A percentile compares a stretch with the other conserved stretches of the same genome.
Evolutionary conservation across 2,888 invertebrate species (phyloP).

Genomic region (Apamea crenata): DNA sequence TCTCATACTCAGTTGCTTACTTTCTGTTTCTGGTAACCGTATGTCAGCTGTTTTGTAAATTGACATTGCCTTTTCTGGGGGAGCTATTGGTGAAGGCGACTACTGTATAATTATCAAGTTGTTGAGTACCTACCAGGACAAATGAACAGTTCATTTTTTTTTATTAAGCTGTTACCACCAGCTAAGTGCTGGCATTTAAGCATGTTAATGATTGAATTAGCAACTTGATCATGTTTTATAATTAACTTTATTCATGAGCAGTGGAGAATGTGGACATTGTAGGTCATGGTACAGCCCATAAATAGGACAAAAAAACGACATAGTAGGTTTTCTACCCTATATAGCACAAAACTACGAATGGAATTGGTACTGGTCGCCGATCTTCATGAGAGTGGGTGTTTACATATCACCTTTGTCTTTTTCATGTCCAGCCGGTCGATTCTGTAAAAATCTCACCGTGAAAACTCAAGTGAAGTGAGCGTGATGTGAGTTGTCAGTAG

Average conservation of each 20-base stretch:
- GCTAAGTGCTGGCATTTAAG: neutral
- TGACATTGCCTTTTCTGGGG: neutral
- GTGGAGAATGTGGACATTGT: neutral
- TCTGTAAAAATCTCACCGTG: too few relatives aligned
- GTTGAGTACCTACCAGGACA: neutral
- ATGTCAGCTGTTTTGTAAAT: conserved; percentile 47
- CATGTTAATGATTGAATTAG: neutral
- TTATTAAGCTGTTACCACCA: neutral
- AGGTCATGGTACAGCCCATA: neutral
- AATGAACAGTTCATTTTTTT: neutral
- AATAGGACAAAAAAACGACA: neutral
- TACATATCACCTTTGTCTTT: neutral
- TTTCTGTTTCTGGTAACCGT: conserved; percentile 31
- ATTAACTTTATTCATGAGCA: neutral
- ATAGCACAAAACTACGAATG: neutral
- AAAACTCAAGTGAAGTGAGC: too few relatives aligned
- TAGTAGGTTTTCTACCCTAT: neutral
- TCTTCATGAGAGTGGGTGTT: neutral
- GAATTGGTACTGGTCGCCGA: neutral
- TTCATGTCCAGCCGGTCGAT: too few relatives aligned
- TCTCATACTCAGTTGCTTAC: conserved; percentile 27
- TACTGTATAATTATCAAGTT: conserved; percentile 14
- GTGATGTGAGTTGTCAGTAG: too few relatives aligned
- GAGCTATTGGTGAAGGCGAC: neutral
- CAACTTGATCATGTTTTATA: neutral